A percentile compares a stretch with the other conserved stretches of the same genome.
These are phyloP conservation scores for Nemotelus nigrinus DNA, from an alignment of 2,888 invertebrate species.

Conservation along the genomic window DNA sequence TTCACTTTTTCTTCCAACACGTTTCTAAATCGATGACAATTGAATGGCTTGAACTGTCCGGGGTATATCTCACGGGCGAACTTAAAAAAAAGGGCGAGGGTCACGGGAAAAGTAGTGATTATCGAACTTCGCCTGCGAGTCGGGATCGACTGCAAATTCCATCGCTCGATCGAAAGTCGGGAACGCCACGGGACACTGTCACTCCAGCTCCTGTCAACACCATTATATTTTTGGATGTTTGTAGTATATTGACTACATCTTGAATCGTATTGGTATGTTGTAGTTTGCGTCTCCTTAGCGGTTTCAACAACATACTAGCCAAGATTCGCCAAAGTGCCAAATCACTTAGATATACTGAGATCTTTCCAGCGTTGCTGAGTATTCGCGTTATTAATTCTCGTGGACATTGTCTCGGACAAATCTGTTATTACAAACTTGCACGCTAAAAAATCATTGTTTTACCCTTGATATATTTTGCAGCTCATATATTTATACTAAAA, in stretches of 20 bases:
- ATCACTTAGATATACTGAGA: conserved; percentile 59
- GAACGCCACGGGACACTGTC: conserved; percentile 89
- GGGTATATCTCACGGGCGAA: conserved; percentile 93
- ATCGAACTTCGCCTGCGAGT: conserved; percentile 89
- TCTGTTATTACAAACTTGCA: too few relatives aligned
- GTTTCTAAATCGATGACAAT: conserved; percentile 86
- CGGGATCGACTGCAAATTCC: conserved; percentile 88
- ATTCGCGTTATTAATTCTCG: conserved; percentile 70
- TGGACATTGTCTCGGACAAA: conserved; percentile 61
- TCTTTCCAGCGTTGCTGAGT: background rate
- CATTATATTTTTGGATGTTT: conserved; percentile 77
- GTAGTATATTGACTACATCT: conserved; percentile 79
- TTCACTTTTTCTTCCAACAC: conserved; percentile 79
- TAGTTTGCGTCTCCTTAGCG: conserved; percentile 69
- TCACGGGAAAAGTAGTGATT: conserved; percentile 77
- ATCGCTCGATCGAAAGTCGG: conserved; percentile 87
- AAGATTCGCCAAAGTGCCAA: conserved; percentile 68
- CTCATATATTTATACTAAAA: too few relatives aligned
- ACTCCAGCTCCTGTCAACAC: conserved; percentile 90
- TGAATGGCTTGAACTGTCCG: conserved; percentile 86
- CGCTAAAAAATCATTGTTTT: too few relatives aligned
- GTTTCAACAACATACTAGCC: conserved; percentile 74
- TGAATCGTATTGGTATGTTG: conserved; percentile 66
- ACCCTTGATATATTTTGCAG: too few relatives aligned
- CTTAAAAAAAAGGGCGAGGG: conserved; percentile 88